Evolutionary conservation across 2,113 vertebrate genomes (phyloP).

Genomic region (Gnathonemus longibarbis): DNA sequence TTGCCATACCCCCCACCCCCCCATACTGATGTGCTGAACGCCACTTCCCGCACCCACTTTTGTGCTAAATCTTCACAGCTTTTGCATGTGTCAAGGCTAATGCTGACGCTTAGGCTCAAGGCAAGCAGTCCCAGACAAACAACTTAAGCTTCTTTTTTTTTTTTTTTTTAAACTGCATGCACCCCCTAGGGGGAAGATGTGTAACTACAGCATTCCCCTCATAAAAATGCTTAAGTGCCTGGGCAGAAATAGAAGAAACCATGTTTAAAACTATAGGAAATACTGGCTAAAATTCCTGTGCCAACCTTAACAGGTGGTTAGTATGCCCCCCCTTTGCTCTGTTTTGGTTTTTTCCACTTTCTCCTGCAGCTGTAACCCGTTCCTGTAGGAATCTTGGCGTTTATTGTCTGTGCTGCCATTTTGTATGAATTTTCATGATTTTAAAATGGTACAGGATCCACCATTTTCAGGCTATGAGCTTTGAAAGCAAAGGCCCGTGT

Average conservation of each 20-base stretch:
- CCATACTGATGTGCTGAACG: conserved; percentile 45
- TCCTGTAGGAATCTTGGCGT: conserved; percentile 17
- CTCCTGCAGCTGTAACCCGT: conserved; percentile 29
- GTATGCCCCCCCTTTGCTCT: conserved; percentile 19
- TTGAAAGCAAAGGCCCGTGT: conserved; percentile 58
- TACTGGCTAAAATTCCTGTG: neutral
- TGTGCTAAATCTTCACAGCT: conserved; percentile 40
- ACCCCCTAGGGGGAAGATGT: conserved; percentile 5
- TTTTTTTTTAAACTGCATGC: neutral
- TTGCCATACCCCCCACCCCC: conserved; percentile 28
- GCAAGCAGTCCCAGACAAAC: conserved; percentile 63
- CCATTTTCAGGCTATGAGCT: conserved; percentile 49
- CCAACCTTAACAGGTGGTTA: conserved; percentile 5
- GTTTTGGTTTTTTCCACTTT: conserved; percentile 25
- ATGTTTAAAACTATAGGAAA: conserved; percentile 5
- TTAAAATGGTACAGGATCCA: conserved; percentile 45
- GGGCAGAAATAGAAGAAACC: neutral
- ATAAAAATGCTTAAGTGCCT: neutral
- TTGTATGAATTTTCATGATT: conserved; percentile 50
- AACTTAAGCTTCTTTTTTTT: conserved; percentile 21
- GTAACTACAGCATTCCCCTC: neutral
- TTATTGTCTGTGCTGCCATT: conserved; percentile 29
- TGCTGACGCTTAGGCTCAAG: conserved; percentile 32
- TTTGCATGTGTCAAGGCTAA: conserved; percentile 69
- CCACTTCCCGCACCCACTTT: conserved; percentile 41